Base-by-base conservation (phyloP, 1,140 invertebrate species). In the Neoseiulus cucumeris region DNA sequence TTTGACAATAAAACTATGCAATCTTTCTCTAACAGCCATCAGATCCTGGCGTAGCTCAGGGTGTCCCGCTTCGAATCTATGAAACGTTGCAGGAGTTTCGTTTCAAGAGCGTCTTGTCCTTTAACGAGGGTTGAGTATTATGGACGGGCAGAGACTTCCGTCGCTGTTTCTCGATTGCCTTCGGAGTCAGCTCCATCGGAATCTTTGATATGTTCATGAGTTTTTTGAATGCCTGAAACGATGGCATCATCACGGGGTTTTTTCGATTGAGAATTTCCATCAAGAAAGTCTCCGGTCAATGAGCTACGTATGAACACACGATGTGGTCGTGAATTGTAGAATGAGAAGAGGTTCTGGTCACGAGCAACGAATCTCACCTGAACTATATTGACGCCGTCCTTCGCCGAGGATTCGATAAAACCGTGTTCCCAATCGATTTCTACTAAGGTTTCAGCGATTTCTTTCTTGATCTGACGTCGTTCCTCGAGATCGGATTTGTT, bases 341-440 rank as follows among this genome's bases (percentile, higher is more conserved):
- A n/a, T n/a, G n/a, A n/a, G n/a, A n/a, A n/a, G n/a, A n/a, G n/a
- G n/a, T n/a, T n/a, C n/a, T n/a, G n/a, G n/a, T 39, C 33, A 9
- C 33, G 33, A 39, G 33, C 33, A 9, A 39, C 9, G 33, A 2
- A 17, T 14, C 51, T 59, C 51, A 59, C 51, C 51, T 59, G 51
- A 17, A 59, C 6, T 29, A 59, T 25, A 25, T 90, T 89, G n/a
- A 82, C 74, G 74, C 89, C 88, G 14, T 86, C 85, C 70, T 90
- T 89, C 0, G 89, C 89, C 0, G 88, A 91, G 0, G 86, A 82
- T 74, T 90, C 86, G 0, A 91, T 86, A 73, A 89, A 92, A 14
- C 88, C 89, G 71, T 90, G 87, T 71, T 88, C 85, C 89, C 89
- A 93, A 72, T 90, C 87, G 1, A 85, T 82, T 0, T 83, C 86